These are phyloP conservation scores for Alouatta palliata DNA, from an alignment of 2,113 vertebrate species.

Conservation along the genomic window DNA sequence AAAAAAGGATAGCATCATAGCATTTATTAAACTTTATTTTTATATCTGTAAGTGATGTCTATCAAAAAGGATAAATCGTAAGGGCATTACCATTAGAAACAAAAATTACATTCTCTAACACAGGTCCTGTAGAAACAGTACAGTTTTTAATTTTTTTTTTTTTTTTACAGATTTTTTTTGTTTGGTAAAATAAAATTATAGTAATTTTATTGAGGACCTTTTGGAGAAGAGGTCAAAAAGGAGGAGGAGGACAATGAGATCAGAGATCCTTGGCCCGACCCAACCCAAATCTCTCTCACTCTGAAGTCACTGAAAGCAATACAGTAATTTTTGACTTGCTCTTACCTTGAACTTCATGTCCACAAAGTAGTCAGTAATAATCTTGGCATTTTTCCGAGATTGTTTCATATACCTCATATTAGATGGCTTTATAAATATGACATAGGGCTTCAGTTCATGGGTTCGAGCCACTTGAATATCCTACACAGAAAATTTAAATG, in stretches of 20 bases:
- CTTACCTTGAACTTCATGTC: constrained; percentile 93
- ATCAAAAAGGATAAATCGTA: neutral
- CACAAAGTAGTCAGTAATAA: constrained; percentile 93
- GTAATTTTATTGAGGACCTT: neutral
- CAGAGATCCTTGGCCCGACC: neutral
- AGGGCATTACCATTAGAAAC: constrained; percentile 4
- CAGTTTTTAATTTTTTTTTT: neutral
- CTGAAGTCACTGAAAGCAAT: neutral
- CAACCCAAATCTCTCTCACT: neutral
- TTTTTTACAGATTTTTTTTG: too few relatives aligned
- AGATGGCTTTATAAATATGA: constrained; percentile 96
- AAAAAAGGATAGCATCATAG: neutral
- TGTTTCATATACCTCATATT: constrained; percentile 86
- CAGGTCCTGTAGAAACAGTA: neutral
- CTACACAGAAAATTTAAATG: constrained; percentile 81
- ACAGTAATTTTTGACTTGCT: neutral
- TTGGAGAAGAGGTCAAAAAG: neutral
- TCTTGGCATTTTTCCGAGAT: constrained; percentile 89
- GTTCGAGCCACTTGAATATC: constrained; percentile 90
- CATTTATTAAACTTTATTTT: constrained; percentile 57
- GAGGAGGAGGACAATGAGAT: neutral
- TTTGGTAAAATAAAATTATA: too few relatives aligned
- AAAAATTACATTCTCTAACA: constrained; percentile 6
- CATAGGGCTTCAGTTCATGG: constrained; percentile 91
- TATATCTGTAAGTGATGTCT: neutral